These are phyloP conservation scores for Pterocles gutturalis DNA, from an alignment of 2,113 vertebrate species.

Conservation along the genomic window DNA sequence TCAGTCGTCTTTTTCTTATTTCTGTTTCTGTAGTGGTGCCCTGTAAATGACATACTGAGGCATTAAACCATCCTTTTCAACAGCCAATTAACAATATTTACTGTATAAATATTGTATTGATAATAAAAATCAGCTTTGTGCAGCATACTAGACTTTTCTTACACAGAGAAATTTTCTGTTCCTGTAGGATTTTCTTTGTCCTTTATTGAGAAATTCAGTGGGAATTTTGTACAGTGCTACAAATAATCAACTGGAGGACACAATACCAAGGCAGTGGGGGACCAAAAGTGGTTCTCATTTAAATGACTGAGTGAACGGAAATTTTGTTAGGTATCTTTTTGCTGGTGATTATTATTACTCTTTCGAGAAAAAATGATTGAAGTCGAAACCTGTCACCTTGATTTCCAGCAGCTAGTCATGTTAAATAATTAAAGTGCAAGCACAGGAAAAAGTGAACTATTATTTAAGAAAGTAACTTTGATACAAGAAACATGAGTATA, in stretches of 20 bases:
- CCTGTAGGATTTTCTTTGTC: not conserved
- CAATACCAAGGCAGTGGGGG: not conserved
- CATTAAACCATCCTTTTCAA: constrained; percentile 59
- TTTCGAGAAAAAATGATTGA: not conserved
- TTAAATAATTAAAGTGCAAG: not conserved
- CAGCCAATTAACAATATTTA: not conserved
- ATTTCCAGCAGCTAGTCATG: not conserved
- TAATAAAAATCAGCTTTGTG: constrained; percentile 33
- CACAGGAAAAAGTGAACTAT: not conserved
- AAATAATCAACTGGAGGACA: not conserved
- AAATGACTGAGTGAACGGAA: not conserved
- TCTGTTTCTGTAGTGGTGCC: constrained; percentile 89
- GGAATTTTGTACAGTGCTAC: not conserved
- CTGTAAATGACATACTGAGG: constrained; percentile 77
- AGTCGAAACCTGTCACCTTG: not conserved
- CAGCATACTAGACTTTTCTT: not conserved
- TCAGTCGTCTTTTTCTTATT: constrained; percentile 83
- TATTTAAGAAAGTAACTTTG: not conserved
- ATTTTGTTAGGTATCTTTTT: not conserved
- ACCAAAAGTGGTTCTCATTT: not conserved
- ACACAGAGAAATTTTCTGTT: not conserved
- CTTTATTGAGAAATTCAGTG: not conserved
- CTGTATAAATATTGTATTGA: not conserved
- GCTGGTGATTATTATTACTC: not conserved
- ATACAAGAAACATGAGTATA: not conserved